Evolutionary conservation across 1,140 invertebrate species (phyloP), one percentile per base, ranked within the genome.

Genomic region (Drosophila tropicalis): DNA sequence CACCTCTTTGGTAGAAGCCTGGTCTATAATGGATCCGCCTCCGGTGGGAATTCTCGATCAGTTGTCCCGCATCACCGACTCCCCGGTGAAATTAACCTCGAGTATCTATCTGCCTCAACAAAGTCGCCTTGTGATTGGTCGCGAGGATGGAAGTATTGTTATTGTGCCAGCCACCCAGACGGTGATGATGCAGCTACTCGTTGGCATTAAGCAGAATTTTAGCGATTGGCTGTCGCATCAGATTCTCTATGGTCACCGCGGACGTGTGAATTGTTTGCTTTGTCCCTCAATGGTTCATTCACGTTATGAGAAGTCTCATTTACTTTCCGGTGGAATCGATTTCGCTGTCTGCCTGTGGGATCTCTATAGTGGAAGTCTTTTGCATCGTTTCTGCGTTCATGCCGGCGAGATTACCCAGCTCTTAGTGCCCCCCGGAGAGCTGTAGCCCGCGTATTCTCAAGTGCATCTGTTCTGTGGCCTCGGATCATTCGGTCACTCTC

Each of bases 341-440:
- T 99, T 99, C 92, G 98, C 98, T 1, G 98, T 99, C 4, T 98
- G 97, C 84, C 93, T 99, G 0, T 99, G 99, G 99, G 98, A 99
- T 92, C 94, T 99, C 63, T 97, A 97, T 82, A 96, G 96, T 51
- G 98, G 98, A 9, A 95, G 95, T 1, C 93, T 98, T 51, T 92
- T 99, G 29, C 98, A 99, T 92, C 94, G 98, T 6, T 99, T 99
- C 93, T 99, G 98, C 89, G 98, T 99, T 2, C 99, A 99, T 92
- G 98, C 98, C 29, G 96, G 96, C 0, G 96, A 97, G 93, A 96
- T 99, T 12, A 97, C 96, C 0, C 97, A 98, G 92, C 93, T 99
- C 0, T 93, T 98, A 32, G 97, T 98, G 5, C 98, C 98, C 98
- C 15, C 98, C 98, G 1, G 95, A 96, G 78, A 97, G 96, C 90